phyloP scores from a whole-genome alignment of 2,888 invertebrate species.

The Melanophora roralis region DNA sequence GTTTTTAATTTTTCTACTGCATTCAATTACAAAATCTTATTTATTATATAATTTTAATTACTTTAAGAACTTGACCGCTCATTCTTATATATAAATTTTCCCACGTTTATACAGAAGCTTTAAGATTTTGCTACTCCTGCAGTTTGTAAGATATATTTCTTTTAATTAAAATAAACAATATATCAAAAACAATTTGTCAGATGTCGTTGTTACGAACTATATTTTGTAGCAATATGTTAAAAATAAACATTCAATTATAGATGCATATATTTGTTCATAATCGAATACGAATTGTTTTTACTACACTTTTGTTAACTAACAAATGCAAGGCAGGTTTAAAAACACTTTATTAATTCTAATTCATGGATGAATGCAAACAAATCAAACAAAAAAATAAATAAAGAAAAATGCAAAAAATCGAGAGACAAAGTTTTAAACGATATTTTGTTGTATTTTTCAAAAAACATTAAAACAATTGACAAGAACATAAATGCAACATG shows the following conservation, averaged over 20 bases:
- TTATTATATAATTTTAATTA: background rate
- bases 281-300: too few relatives aligned
- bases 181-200: conserved; percentile 61
- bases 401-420: conserved; percentile 43
- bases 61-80: background rate
- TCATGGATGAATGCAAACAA: conserved; percentile 43
- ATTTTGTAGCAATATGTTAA: conserved; percentile 38
- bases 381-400: conserved; percentile 9
- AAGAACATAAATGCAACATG: conserved; percentile 62
- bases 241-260: too few relatives aligned
- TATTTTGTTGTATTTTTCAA: background rate
- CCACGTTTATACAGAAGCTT: conserved; percentile 28
- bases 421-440: conserved; percentile 22
- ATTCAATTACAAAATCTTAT: conserved; percentile 12
- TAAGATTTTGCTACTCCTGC: background rate
- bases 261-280: too few relatives aligned
- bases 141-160: background rate
- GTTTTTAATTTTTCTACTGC: too few relatives aligned
- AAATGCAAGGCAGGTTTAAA: conserved; percentile 20
- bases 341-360: conserved; percentile 38
- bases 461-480: conserved; percentile 59
- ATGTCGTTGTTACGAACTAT: conserved; percentile 45
- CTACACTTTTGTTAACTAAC: conserved; percentile 48
- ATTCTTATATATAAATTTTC: background rate
- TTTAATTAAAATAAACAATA: conserved; percentile 61